Evolutionary conservation across 2,113 vertebrate species (phyloP).

Genomic region (Sceloporus undulatus): DNA sequence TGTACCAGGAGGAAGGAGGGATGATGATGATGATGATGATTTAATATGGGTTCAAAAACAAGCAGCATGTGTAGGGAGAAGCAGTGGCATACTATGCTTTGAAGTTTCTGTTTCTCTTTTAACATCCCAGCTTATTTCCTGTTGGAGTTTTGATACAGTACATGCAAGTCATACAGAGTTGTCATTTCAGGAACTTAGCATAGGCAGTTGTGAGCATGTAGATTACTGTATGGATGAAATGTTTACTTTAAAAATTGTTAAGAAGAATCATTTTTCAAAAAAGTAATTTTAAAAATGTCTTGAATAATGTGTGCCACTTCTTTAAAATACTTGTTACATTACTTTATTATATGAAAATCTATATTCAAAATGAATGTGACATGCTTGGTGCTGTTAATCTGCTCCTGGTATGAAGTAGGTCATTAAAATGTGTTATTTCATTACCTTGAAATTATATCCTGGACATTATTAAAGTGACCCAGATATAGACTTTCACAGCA

Average conservation of each 20-base stretch:
- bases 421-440: conserved; percentile 68
- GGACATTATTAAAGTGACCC: conserved; percentile 75
- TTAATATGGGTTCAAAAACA: conserved; percentile 54
- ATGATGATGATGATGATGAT: conserved; percentile 1
- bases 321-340: conserved; percentile 26
- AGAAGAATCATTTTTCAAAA: conserved; percentile 42
- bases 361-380: conserved; percentile 18
- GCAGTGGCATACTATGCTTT: conserved; percentile 41
- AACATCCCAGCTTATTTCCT: conserved; percentile 56
- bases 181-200: conserved; percentile 61
- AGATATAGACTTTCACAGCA: conserved; percentile 75
- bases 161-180: conserved; percentile 68
- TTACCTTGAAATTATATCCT: conserved; percentile 68
- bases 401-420: conserved; percentile 60
- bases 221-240: conserved; percentile 52
- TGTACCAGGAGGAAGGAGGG: conserved; percentile 47
- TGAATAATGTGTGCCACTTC: background rate
- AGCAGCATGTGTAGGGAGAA: conserved; percentile 34
- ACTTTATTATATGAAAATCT: background rate
- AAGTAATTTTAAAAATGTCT: background rate
- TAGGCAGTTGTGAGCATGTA: conserved; percentile 74
- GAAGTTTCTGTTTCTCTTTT: conserved; percentile 53
- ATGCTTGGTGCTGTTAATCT: conserved; percentile 58
- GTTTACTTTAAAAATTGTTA: conserved; percentile 66
- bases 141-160: conserved; percentile 73